Base-by-base conservation (phyloP, 2,797 vertebrate species). In the Pogonophryne albipinna region DNA sequence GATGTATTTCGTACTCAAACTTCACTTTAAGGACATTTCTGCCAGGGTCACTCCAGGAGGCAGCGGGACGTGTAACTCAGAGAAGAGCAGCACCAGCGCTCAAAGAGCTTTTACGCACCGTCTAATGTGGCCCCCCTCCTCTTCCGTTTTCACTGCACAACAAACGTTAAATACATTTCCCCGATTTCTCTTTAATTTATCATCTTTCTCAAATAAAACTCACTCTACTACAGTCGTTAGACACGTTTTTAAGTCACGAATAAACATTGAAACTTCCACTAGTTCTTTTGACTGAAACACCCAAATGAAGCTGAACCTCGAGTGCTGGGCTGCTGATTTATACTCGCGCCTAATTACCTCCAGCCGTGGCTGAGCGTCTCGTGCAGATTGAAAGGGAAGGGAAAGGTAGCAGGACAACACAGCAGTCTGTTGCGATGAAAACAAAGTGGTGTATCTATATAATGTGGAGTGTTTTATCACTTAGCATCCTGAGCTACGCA, bases 351-450 rank as follows among this genome's bases (percentile, higher is more conserved):
- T 89, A 79, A 93, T 91, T 52, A 69, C 11, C 34, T 38, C 23
- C 92, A 94, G 89, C 90, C 46, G 91, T 53, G 86, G 3, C 16
- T 3, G 46, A 27, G 45, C 4, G 80, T 69, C n/a, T 80, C 74
- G 67, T 76, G 45, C 57, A 64, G 66, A 77, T 59, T 53, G n/a
- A 76, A 57, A 50, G 76, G 7, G 49, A 57, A 50, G 76, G 9
- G 49, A 55, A 74, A 68, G 53, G 61, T 1, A 6, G 71, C 61
- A 27, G 20, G 12, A 70, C 58, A 20, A 3, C 65, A 70, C 58
- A 20, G 3, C 63, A 19, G 52, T 55, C 38, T 78, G 73, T 31
- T 82, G 87, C 86, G 63, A 92, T 93, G 91, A 90, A 84, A 87
- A 87, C 74, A 81, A 89, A 77, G 76, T 72, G 71, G 71, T 16